A percentile compares a stretch with the other conserved stretches of the same genome.
These are phyloP conservation scores for Atopsyche davidsoni DNA, from an alignment of 1,140 invertebrate genomes.

Conservation along the genomic window DNA sequence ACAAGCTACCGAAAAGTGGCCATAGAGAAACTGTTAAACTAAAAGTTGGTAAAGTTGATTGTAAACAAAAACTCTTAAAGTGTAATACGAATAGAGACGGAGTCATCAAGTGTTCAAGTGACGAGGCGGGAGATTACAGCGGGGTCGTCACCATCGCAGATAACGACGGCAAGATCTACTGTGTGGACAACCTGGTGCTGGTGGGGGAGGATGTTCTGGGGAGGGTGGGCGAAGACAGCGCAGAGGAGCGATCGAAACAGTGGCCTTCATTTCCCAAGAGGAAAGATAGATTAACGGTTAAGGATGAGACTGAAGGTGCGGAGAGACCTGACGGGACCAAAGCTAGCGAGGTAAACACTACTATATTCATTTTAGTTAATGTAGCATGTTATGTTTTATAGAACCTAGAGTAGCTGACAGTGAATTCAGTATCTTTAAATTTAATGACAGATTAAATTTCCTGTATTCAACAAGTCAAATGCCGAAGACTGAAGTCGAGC, in stretches of 20 bases:
- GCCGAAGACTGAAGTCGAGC: no score
- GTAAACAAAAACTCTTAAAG: no score
- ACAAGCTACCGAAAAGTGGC: neutral
- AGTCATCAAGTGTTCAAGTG: neutral
- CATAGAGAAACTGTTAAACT: neutral
- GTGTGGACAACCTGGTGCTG: slow-evolving; percentile 28
- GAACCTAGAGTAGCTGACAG: no score
- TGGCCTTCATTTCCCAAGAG: slow-evolving; percentile 2
- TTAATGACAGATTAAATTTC: no score
- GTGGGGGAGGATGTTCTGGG: slow-evolving; percentile 22
- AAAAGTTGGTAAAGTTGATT: neutral
- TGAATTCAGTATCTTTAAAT: no score
- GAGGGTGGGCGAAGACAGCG: slow-evolving; percentile 6
- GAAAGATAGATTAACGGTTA: slow-evolving; percentile 20
- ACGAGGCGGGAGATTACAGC: neutral
- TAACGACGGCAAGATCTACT: slow-evolving; percentile 27
- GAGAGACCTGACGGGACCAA: slow-evolving; percentile 14
- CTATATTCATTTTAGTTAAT: no score
- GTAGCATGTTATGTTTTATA: no score
- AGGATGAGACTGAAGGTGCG: slow-evolving; percentile 17
- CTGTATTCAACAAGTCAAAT: no score
- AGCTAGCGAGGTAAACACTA: slow-evolving; percentile 16
- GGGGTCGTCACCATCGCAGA: slow-evolving; percentile 24
- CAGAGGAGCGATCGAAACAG: slow-evolving; percentile 1
- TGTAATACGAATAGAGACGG: neutral